Percentiles rank a stretch among this genome's conserved stretches.
These are phyloP conservation scores for Wasmannia auropunctata DNA, from an alignment of 1,140 invertebrate genomes.

Conservation along the genomic window DNA sequence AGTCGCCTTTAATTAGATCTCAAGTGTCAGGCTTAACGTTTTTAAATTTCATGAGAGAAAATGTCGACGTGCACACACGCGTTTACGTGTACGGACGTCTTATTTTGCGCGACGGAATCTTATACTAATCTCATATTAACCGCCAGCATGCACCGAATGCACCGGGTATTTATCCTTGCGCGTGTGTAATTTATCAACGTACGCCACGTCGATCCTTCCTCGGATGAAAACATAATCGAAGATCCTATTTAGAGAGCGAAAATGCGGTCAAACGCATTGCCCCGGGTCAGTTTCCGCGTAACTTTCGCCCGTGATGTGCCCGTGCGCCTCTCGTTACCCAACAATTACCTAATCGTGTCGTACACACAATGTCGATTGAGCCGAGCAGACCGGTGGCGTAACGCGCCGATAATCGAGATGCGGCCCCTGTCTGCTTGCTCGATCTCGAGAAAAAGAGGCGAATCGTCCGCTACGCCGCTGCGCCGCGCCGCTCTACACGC, in stretches of 20 bases:
- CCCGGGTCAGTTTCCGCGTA: slow-evolving; percentile 71
- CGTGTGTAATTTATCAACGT: background rate
- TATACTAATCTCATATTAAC: background rate
- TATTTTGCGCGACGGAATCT: background rate
- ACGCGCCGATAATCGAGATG: slow-evolving; percentile 33
- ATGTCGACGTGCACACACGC: background rate
- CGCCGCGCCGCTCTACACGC: too few relatives aligned
- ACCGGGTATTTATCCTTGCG: background rate
- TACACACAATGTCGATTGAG: slow-evolving; percentile 11
- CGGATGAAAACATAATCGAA: slow-evolving; percentile 27
- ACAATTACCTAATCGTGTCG: slow-evolving; percentile 71
- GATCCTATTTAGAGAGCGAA: slow-evolving; percentile 52
- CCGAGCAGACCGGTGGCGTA: slow-evolving; percentile 24
- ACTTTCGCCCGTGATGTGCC: slow-evolving; percentile 73
- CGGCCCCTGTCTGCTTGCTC: background rate
- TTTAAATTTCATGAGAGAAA: background rate
- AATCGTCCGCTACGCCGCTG: background rate
- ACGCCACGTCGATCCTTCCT: background rate
- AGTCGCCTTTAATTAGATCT: background rate
- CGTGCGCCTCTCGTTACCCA: slow-evolving; percentile 67
- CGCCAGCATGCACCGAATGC: background rate
- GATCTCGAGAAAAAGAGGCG: slow-evolving; percentile 26
- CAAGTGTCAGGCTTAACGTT: background rate
- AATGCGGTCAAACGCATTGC: slow-evolving; percentile 74
- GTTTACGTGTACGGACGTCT: background rate